A percentile compares a stretch with the other conserved stretches of the same genome.
phyloP scores from a whole-genome alignment of 2,888 invertebrate genomes.

The Ypsolopha scabrella region DNA sequence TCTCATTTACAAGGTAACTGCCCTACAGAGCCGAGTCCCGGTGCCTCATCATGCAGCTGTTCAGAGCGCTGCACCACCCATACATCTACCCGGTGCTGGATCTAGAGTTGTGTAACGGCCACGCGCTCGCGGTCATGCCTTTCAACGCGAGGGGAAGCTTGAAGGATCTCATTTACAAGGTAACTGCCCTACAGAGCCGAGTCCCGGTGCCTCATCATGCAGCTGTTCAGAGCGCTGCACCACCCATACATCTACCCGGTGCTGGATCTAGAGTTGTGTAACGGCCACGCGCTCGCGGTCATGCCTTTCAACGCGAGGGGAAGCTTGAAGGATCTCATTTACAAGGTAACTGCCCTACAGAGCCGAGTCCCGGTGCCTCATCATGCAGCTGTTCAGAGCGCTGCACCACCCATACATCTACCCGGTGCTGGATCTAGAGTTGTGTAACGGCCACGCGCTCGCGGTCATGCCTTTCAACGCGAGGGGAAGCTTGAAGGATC shows the following conservation, averaged over 20 bases:
- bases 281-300: slow-evolving; percentile 77
- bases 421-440: slow-evolving; percentile 88
- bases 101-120: slow-evolving; percentile 79
- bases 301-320: slow-evolving; percentile 87
- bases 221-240: slow-evolving; percentile 86
- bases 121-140: slow-evolving; percentile 83
- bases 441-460: slow-evolving; percentile 77
- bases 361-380: slow-evolving; percentile 75
- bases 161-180: slow-evolving; percentile 91
- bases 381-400: slow-evolving; percentile 85
- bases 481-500: slow-evolving; percentile 88
- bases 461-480: slow-evolving; percentile 87
- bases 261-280: slow-evolving; percentile 84
- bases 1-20: slow-evolving; percentile 87
- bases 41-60: slow-evolving; percentile 80
- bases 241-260: slow-evolving; percentile 95
- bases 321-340: slow-evolving; percentile 90
- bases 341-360: slow-evolving; percentile 82
- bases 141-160: slow-evolving; percentile 88
- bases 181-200: slow-evolving; percentile 78
- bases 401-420: slow-evolving; percentile 94
- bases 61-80: slow-evolving; percentile 90
- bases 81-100: slow-evolving; percentile 93
- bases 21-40: slow-evolving; percentile 78
- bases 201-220: slow-evolving; percentile 79